Evolutionary conservation across 2,888 invertebrate species (phyloP).

Genomic region (Notodonta ziczac): DNA sequence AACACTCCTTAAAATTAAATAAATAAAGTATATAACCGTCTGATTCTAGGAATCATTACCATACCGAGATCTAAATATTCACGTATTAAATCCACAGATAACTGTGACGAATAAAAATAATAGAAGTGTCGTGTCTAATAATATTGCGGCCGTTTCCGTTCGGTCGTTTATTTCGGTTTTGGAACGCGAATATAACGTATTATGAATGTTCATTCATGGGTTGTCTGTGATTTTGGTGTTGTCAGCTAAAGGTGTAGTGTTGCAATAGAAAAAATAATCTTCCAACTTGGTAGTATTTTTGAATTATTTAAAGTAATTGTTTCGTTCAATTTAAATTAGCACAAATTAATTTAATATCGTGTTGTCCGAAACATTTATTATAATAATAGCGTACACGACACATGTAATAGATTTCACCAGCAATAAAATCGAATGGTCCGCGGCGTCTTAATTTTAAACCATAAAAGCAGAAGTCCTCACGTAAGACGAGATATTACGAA

Average conservation of each 20-base stretch:
- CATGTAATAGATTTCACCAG: not conserved
- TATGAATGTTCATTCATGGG: constrained; percentile 70
- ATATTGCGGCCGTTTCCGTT: constrained; percentile 82
- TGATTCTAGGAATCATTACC: constrained; percentile 69
- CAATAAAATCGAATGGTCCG: not conserved
- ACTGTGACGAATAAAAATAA: constrained; percentile 84
- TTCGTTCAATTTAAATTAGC: too few relatives aligned
- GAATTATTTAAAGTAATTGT: not conserved
- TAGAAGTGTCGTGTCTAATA: constrained; percentile 84
- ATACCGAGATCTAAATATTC: constrained; percentile 71
- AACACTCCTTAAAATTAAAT: constrained; percentile 43
- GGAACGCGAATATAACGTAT: constrained; percentile 78
- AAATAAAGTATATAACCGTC: constrained; percentile 68
- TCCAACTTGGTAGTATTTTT: constrained; percentile 1
- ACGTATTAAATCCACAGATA: constrained; percentile 77
- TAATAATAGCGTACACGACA: not conserved
- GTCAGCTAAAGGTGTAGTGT: constrained; percentile 15
- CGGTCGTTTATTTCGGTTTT: constrained; percentile 80
- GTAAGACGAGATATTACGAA: not conserved
- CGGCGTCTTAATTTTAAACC: not conserved
- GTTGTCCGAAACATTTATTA: not conserved
- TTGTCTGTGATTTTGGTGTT: constrained; percentile 35
- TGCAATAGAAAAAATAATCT: not conserved
- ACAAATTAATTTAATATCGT: too few relatives aligned
- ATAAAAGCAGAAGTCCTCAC: not conserved